Evolutionary conservation across 1,140 invertebrate species (phyloP), one percentile per base, ranked within the genome.

Genomic region (Drosophila parabipectinata): DNA sequence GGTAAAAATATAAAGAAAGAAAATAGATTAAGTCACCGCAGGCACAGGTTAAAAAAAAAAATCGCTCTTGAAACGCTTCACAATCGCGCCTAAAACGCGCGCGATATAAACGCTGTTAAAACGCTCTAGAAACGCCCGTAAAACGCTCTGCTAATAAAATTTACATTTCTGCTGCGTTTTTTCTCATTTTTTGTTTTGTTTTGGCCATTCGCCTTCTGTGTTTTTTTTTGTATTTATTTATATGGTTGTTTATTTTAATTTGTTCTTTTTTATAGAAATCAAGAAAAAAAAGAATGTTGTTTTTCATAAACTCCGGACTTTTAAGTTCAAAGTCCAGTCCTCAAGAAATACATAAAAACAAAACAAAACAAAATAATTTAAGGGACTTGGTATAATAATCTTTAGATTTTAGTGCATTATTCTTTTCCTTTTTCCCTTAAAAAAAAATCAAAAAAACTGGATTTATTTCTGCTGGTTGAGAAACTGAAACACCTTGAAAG

Each of bases 121-220:
- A 63, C 63, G 66, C 62, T 15, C 9, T 1, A 28, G 6, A 28
- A 28, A 28, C 26, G 26, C 34, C 10, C 8, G 8, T 24, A 28
- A 67, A 54, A 37, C 39, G 12, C 39, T 41, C 12, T 4, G 5
- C 14, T n/a, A 44, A 44, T 44, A 44, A 44, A 44, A 44, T 44
- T 44, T 44, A 44, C 41, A 44, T 44, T 44, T 44, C 41, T 44
- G 41, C 41, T 44, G 41, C 14, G 39, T 44, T 59, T 72, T 47
- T 47, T 47, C 39, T 62, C 28, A 41, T 39, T 62, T 47, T 74
- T 76, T 80, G 77, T 79, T 79, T 80, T 80, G 77, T 79, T 80
- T 80, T 55, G 37, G n/a, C 62, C 52, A 71, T 80, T 80, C 77
- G 77, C 71, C 18, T 74, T 32, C 56, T 30, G 28, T 57, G 26